Base-by-base conservation (phyloP, 1,140 invertebrate species). In the Hylaeus anthracinus region DNA sequence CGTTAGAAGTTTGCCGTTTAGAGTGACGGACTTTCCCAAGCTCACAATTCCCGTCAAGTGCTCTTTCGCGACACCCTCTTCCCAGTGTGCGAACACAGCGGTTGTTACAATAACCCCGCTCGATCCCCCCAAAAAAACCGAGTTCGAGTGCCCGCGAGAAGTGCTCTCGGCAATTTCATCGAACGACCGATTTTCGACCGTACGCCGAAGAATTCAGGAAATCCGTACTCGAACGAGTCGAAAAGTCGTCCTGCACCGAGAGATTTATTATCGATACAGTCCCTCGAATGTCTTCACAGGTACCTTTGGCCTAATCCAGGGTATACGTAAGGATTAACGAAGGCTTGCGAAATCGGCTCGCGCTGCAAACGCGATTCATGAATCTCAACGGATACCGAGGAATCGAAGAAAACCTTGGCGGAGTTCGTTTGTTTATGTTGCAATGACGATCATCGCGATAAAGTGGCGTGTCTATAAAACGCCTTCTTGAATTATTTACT, bases 81-180 rank as follows among this genome's bases (percentile, higher is more conserved):
- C 61, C 58, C 76, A 70, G 86, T 91, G 89, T 90, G 90, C 89
- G 91, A 92, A 92, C 87, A 88, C 85, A 82, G 88, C 75, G 90
- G 89, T 89, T 53, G 86, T 80, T 90, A 92, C 91, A 93, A 90
- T 92, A 90, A 90, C 88, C 64, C 72, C 70, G 77, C 76, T 63
- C 72, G 60, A 79, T 79, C 61, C 74, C 76, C 75, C 77, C 37
- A 83, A 86, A 89, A 86, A 89, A 90, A 88, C 79, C 82, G 75
- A 58, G 74, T 41, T 90, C 85, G 77, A 91, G 89, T 81, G 83
- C 79, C 58, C 84, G 87, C 78, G 82, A 88, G 81, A 84, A 88
- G 87, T 86, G 81, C 75, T 66, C 85, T 82, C 10, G 37, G 51
- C 37, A 48, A 39, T 76, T 70, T 64, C 55, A 6, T 58, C 64